A percentile compares a stretch with the other conserved stretches of the same genome.
phyloP scores from a whole-genome alignment of 2,888 invertebrate genomes.

The Cordilura impudica region DNA sequence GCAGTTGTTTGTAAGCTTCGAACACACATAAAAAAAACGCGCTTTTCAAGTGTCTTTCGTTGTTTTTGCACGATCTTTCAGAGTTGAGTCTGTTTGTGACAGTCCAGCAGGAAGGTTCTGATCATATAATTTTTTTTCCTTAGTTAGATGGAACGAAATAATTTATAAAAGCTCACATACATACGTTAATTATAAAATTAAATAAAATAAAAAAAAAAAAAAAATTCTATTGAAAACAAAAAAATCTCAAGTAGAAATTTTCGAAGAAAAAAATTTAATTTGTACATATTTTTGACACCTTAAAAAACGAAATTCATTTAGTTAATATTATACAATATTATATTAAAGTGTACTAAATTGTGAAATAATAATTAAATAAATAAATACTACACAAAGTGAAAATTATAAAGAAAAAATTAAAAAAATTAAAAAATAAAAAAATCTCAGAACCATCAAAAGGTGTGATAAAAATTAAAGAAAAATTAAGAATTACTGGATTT shows the following conservation, averaged over 20 bases:
- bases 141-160: not conserved
- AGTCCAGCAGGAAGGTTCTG: slow-evolving; percentile 75
- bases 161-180: not conserved
- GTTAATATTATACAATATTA: not conserved
- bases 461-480: too few relatives aligned
- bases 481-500: too few relatives aligned
- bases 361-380: not conserved
- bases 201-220: not conserved
- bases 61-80: slow-evolving; percentile 72
- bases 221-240: slow-evolving; percentile 1
- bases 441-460: too few relatives aligned
- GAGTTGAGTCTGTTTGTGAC: slow-evolving; percentile 74
- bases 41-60: slow-evolving; percentile 62
- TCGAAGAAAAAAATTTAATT: not conserved
- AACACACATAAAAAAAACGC: slow-evolving; percentile 3
- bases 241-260: not conserved
- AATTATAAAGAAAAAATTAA: not conserved
- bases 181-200: slow-evolving; percentile 39
- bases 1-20: slow-evolving; percentile 6
- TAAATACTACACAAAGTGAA: not conserved
- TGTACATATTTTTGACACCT: not conserved
- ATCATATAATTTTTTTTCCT: slow-evolving; percentile 13
- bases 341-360: not conserved
- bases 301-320: not conserved
- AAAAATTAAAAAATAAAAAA: too few relatives aligned